A percentile compares a stretch with the other conserved stretches of the same genome.
Evolutionary conservation across 2,113 vertebrate species (phyloP).

Genomic region (Zingel zingel): DNA sequence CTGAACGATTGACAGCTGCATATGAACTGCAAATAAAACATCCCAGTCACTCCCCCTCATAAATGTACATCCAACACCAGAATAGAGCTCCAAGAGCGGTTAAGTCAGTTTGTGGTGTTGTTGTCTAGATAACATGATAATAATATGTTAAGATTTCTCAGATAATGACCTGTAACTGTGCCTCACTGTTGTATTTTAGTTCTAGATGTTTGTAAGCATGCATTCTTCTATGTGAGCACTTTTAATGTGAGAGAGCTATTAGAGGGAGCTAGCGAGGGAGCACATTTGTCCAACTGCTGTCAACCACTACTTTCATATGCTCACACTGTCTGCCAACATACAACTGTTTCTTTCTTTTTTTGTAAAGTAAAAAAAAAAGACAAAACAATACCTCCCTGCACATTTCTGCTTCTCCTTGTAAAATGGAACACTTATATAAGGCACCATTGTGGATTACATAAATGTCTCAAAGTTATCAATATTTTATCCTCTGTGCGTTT

Average conservation of each 20-base stretch:
- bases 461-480: constrained; percentile 84
- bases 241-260: background rate
- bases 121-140: background rate
- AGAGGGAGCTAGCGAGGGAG: constrained; percentile 2
- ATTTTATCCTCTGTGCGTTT: constrained; percentile 83
- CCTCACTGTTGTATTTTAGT: background rate
- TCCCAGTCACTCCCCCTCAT: constrained; percentile 48
- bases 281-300: constrained; percentile 34
- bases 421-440: constrained; percentile 84
- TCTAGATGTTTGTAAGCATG: background rate
- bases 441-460: constrained; percentile 83
- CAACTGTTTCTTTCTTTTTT: constrained; percentile 56
- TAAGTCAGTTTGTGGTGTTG: constrained; percentile 7
- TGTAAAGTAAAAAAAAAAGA: constrained; percentile 34
- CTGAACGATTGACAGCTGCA: constrained; percentile 57
- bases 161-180: background rate
- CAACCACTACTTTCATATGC: constrained; percentile 31
- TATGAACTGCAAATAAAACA: constrained; percentile 61
- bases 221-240: constrained; percentile 1
- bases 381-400: constrained; percentile 72
- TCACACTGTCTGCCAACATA: constrained; percentile 52
- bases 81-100: constrained; percentile 15
- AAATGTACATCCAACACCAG: constrained; percentile 44
- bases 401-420: constrained; percentile 69
- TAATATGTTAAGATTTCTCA: background rate